A percentile compares a stretch with the other conserved stretches of the same genome.
These are phyloP conservation scores for Borostomias antarcticus DNA, from an alignment of 2,797 vertebrate species.

Conservation along the genomic window DNA sequence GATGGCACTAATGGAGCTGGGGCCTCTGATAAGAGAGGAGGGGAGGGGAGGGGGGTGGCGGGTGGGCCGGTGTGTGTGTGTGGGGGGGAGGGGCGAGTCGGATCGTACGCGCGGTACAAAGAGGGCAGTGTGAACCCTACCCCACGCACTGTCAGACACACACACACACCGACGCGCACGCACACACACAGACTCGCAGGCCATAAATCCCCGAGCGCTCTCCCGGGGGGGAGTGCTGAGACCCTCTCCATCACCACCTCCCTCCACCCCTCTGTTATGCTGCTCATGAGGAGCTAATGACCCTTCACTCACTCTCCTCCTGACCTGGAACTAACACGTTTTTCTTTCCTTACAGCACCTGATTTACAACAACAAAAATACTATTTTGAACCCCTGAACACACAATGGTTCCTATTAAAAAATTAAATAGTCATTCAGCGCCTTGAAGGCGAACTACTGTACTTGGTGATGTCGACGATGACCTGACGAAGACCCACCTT, in stretches of 20 bases:
- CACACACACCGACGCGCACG: slow-evolving; percentile 40
- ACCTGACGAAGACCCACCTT: too few species aligned
- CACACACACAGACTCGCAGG: slow-evolving; percentile 44
- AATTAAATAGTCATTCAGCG: background rate
- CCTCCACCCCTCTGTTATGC: slow-evolving; percentile 57
- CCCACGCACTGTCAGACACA: slow-evolving; percentile 64
- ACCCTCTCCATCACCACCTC: slow-evolving; percentile 69
- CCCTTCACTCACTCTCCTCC: slow-evolving; percentile 52
- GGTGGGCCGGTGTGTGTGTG: slow-evolving; percentile 21
- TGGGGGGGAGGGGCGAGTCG: slow-evolving; percentile 30
- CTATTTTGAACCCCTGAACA: too few species aligned
- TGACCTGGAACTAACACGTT: too few species aligned
- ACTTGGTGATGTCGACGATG: too few species aligned
- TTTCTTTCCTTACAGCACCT: too few species aligned
- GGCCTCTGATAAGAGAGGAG: slow-evolving; percentile 79
- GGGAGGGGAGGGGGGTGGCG: slow-evolving; percentile 52
- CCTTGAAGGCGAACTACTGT: background rate
- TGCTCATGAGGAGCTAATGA: slow-evolving; percentile 66
- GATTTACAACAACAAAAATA: too few species aligned
- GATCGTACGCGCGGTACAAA: slow-evolving; percentile 57
- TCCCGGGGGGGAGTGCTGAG: slow-evolving; percentile 60
- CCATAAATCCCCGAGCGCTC: slow-evolving; percentile 69
- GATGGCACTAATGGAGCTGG: slow-evolving; percentile 81
- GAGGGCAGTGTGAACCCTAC: slow-evolving; percentile 66
- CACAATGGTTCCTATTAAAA: background rate